phyloP scores from a whole-genome alignment of 2,888 invertebrate species.

The Eremobia ochroleuca region DNA sequence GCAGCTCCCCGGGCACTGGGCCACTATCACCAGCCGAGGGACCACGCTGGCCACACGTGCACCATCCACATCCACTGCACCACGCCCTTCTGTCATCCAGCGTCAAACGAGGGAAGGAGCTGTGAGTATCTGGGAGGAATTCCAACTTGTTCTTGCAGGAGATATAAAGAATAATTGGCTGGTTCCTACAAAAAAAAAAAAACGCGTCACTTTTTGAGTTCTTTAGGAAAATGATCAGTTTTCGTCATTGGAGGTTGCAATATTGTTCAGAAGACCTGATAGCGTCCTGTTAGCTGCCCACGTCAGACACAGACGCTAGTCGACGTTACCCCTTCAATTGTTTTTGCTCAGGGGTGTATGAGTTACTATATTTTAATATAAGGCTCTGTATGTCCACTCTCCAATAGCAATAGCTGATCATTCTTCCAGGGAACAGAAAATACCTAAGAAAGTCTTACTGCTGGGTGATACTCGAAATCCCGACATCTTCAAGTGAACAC shows the following conservation, averaged over 20 bases:
- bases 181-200: too few relatives aligned
- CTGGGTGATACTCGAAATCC: background rate
- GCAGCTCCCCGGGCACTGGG: constrained; percentile 88
- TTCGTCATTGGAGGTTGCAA: background rate
- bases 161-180: too few relatives aligned
- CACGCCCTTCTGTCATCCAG: constrained; percentile 88
- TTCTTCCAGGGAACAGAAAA: background rate
- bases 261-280: too few relatives aligned
- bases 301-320: too few relatives aligned
- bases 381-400: background rate
- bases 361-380: too few relatives aligned
- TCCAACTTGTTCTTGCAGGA: constrained; percentile 1
- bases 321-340: too few relatives aligned
- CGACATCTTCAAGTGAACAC: background rate
- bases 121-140: constrained; percentile 80
- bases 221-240: background rate
- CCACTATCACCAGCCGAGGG: constrained; percentile 88
- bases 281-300: too few relatives aligned
- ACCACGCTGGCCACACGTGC: constrained; percentile 86
- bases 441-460: background rate
- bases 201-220: constrained; percentile 1
- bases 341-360: too few relatives aligned
- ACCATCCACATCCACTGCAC: constrained; percentile 88
- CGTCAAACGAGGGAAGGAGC: constrained; percentile 89
- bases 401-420: background rate